phyloP scores from a whole-genome alignment of 2,113 vertebrate species.

The Neofelis nebulosa region DNA sequence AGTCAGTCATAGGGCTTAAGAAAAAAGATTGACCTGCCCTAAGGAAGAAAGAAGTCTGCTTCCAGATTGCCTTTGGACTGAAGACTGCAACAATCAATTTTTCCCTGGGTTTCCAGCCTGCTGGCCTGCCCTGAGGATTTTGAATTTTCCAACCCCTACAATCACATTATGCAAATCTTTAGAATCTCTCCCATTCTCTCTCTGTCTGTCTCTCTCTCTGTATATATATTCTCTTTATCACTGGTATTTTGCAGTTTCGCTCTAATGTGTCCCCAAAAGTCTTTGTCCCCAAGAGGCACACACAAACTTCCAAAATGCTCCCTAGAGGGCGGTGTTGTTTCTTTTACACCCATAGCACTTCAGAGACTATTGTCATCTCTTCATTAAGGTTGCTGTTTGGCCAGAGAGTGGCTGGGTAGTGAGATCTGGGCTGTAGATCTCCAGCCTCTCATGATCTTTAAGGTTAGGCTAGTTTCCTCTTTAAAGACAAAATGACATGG shows the following conservation, averaged over 20 bases:
- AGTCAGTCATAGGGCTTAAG: neutral
- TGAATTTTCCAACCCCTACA: neutral
- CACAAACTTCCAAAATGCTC: slow-evolving; percentile 26
- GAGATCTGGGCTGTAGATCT: neutral
- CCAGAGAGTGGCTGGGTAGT: neutral
- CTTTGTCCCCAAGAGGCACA: neutral
- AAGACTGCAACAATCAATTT: neutral
- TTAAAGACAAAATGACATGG: slow-evolving; percentile 4
- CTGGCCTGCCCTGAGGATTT: neutral
- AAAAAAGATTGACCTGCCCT: neutral
- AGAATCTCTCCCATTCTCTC: neutral
- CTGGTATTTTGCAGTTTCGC: slow-evolving; percentile 4
- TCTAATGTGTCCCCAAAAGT: neutral
- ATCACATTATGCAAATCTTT: neutral
- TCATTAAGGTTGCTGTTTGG: neutral
- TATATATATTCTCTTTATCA: neutral
- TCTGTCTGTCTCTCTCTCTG: neutral
- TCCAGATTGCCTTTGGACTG: neutral
- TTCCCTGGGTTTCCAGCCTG: neutral
- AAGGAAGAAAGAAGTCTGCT: neutral
- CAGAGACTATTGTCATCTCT: neutral
- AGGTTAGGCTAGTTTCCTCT: neutral
- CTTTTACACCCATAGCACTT: neutral
- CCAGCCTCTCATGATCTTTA: slow-evolving; percentile 24
- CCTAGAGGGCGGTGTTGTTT: slow-evolving; percentile 14